Conservation (phyloP, 2,797 vertebrate genomes). For the Fratercula arctica region DNA sequence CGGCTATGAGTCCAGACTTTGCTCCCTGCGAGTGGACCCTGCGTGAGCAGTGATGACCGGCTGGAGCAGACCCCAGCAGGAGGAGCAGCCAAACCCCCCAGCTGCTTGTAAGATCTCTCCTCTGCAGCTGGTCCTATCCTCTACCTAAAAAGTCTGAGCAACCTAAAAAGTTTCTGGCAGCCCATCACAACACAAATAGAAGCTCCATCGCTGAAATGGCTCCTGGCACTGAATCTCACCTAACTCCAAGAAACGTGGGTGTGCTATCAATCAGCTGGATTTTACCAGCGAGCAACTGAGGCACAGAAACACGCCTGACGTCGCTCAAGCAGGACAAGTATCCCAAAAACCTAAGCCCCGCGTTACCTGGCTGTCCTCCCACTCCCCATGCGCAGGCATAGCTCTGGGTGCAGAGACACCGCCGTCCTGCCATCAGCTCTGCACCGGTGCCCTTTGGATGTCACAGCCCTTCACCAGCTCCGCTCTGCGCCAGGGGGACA, state of each 20-base stretch:
- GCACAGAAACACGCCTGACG: not conserved
- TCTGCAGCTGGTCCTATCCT: not conserved
- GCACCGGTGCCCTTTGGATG: fast-evolving
- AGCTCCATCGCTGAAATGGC: not conserved
- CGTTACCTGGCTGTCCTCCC: not conserved
- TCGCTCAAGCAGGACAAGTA: not conserved
- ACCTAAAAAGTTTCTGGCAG: not conserved
- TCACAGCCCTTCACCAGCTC: not conserved
- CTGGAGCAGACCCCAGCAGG: not conserved
- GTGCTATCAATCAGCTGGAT: not conserved
- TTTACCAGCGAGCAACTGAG: not conserved
- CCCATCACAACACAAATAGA: not conserved
- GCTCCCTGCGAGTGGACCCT: not conserved
- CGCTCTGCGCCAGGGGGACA: fast-evolving
- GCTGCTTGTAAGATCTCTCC: not conserved
- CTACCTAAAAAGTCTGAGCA: not conserved
- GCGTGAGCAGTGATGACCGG: fast-evolving
- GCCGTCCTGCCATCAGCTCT: not conserved
- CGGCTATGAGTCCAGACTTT: not conserved
- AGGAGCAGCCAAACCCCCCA: not conserved
- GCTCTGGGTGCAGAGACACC: not conserved
- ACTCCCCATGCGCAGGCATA: not conserved
- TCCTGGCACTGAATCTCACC: not conserved
- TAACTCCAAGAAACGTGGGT: not conserved
- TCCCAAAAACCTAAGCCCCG: not conserved